Evolutionary conservation across 2,888 invertebrate genomes (phyloP), one percentile per base, ranked within the genome.

Genomic region (Cremastobaeus sp.): DNA sequence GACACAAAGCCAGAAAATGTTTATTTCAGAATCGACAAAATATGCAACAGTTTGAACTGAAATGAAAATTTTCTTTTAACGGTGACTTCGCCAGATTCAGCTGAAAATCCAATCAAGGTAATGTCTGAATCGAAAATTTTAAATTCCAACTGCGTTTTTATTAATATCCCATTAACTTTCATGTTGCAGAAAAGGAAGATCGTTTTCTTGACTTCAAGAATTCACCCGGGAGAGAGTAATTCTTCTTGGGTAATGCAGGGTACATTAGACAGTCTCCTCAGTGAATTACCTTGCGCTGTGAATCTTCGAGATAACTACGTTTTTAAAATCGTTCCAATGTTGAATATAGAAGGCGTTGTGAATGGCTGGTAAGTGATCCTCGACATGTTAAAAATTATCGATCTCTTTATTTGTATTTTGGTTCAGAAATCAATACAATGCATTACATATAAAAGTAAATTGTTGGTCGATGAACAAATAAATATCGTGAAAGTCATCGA

Each of bases 211-310:
- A 92, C 94, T 5, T 91, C 93, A 0, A 90, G 96, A 76, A 95
- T 96, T 5, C 96, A 96, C 89, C 96, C 96, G 0, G 95, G 95
- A 0, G 96, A 96, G 88, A 94, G 94, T 85, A 96, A 96, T 87
- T 91, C 95, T 4, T 95, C 95, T 0, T 96, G 95, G 95, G 93
- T 95, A 70, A 95, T 96, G 94, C 93, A 94, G 85, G 96, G 95
- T 3, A 92, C 93, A 0, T 88, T 95, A 55, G 90, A 91, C 57
- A 92, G 90, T 78, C 88, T 95, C 62, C 87, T 94, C 41, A 90
- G 91, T 15, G 89, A 89, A 81, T 88, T 91, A 5, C 81, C 89
- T 1, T 88, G 89, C 9, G 92, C 93, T 1, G 88, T 89, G 8
- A 89, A 90, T 11, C 89, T 94, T 0, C 89, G 95, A 8, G 90